Evolutionary conservation across 2,888 invertebrate species (phyloP).

Genomic region (Aspidapion aeneum): DNA sequence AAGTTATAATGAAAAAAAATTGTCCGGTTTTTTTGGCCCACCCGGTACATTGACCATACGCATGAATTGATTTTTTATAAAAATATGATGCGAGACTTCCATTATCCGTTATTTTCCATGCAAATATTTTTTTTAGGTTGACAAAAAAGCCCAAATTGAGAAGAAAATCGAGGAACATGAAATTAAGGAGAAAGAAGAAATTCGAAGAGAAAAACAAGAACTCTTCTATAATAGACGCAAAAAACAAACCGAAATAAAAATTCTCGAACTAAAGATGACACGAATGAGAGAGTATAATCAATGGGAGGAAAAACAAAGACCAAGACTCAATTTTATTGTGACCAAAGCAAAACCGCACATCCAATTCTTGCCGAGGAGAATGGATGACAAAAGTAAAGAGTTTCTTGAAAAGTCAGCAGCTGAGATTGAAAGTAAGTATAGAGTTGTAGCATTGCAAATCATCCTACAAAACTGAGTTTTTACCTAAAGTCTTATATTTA

Average conservation of each 20-base stretch:
- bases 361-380: conserved; percentile 82
- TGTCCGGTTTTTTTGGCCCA: no score
- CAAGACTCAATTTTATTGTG: conserved; percentile 77
- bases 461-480: no score
- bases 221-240: conserved; percentile 81
- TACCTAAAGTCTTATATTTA: no score
- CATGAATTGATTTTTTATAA: no score
- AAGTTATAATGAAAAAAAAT: no score
- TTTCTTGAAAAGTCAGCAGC: conserved; percentile 61
- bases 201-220: conserved; percentile 78
- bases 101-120: no score
- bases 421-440: conserved; percentile 64
- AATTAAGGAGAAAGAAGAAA: conserved; percentile 78
- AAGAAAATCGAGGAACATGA: conserved; percentile 92
- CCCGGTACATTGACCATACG: no score
- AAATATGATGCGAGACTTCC: no score
- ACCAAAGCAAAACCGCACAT: conserved; percentile 85
- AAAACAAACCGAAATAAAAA: conserved; percentile 84
- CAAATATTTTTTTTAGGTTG: conserved; percentile 63
- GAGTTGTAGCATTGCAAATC: no score
- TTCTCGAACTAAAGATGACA: conserved; percentile 86
- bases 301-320: conserved; percentile 79
- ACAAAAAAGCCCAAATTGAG: conserved; percentile 83
- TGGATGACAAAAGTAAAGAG: conserved; percentile 66
- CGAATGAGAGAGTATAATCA: conserved; percentile 83